Conservation (phyloP, 2,797 vertebrate species). For the Streptopelia turtur region DNA sequence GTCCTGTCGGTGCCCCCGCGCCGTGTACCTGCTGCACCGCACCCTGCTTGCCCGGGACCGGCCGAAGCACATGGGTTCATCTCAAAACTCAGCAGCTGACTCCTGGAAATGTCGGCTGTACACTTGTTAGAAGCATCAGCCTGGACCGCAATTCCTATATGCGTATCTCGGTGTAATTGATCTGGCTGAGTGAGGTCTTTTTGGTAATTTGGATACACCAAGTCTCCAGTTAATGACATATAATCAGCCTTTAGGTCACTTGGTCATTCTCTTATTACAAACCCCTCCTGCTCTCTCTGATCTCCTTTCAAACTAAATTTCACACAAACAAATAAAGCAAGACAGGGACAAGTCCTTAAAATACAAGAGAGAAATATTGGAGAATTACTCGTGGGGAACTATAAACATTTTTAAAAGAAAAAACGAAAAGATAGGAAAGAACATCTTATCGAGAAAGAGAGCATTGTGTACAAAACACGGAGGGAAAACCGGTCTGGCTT, state of each 20-base stretch:
- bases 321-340: constrained; percentile 89
- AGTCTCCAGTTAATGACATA: constrained; percentile 99
- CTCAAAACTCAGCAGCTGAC: constrained; percentile 6
- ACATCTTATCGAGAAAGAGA: constrained; percentile 82
- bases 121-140: constrained; percentile 39
- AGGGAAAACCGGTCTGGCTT: constrained; percentile 77
- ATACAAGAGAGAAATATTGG: constrained; percentile 69
- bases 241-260: constrained; percentile 99
- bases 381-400: constrained; percentile 72
- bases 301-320: constrained; percentile 94
- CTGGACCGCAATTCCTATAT: constrained; percentile 3
- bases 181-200: constrained; percentile 93
- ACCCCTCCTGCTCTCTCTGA: constrained; percentile 85
- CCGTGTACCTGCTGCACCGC: neutral
- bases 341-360: constrained; percentile 81
- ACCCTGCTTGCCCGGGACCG: neutral
- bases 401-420: constrained; percentile 71
- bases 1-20: neutral
- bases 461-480: constrained; percentile 79
- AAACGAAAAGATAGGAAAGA: constrained; percentile 74
- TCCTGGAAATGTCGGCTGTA: constrained; percentile 40
- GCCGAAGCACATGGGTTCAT: neutral
- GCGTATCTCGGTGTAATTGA: constrained; percentile 84
- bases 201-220: constrained; percentile 94
- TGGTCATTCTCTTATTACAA: constrained; percentile 95